Conservation (phyloP, 2,113 vertebrate genomes). For the Microtus ochrogaster region DNA sequence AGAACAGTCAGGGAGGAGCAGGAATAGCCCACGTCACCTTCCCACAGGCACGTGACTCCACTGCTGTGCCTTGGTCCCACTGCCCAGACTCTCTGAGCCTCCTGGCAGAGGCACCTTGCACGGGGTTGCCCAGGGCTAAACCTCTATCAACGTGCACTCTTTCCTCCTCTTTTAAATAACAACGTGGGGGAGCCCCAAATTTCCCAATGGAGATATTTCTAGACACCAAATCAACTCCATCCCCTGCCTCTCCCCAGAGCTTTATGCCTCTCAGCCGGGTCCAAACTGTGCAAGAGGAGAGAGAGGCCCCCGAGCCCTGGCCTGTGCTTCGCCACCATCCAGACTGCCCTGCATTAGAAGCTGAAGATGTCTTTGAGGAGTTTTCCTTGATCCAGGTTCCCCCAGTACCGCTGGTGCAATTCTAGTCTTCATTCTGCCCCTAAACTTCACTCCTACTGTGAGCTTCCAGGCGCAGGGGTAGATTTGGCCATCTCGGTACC, state of each 20-base stretch:
- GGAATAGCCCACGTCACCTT: rapidly evolving
- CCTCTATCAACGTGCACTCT: background rate
- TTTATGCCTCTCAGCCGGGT: rapidly evolving
- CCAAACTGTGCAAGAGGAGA: rapidly evolving
- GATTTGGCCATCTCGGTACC: background rate
- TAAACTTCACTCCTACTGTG: rapidly evolving
- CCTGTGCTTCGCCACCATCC: rapidly evolving
- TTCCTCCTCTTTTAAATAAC: background rate
- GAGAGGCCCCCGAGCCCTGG: background rate
- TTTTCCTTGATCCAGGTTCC: background rate
- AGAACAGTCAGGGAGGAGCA: background rate
- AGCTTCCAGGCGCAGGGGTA: background rate
- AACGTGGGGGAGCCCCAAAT: background rate
- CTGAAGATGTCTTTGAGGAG: background rate
- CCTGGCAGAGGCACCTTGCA: background rate
- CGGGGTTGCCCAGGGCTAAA: background rate
- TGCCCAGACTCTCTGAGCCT: too few species aligned
- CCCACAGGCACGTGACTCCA: too few species aligned
- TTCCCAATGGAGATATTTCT: background rate
- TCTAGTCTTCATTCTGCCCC: background rate
- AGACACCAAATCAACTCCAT: background rate
- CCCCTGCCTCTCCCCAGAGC: background rate
- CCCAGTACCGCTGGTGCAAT: background rate
- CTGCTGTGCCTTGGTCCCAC: too few species aligned
- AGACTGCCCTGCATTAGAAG: background rate